Evolutionary conservation across 2,888 invertebrate species (phyloP).

Genomic region (Oxytorus armatus): DNA sequence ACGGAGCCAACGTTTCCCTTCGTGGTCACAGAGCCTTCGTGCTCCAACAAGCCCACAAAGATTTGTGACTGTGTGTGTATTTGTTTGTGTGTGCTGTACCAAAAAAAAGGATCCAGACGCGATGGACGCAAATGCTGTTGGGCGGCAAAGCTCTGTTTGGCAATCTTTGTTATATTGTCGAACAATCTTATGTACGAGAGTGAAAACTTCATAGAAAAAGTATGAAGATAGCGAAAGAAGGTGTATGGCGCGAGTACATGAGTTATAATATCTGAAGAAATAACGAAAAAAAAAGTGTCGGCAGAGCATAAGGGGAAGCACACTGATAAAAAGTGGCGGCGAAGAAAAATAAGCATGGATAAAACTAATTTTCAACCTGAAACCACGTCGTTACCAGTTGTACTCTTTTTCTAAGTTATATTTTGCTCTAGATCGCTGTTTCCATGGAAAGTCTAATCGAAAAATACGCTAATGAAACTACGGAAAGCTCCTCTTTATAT

Average conservation of each 20-base stretch:
- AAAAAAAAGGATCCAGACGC: constrained; percentile 4
- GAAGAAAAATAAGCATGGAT: neutral
- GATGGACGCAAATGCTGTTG: constrained; percentile 26
- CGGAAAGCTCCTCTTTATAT: neutral
- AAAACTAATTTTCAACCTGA: constrained; percentile 1
- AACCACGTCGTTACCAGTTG: neutral
- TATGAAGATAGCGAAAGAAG: neutral
- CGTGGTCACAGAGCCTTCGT: constrained; percentile 22
- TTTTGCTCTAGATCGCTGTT: neutral
- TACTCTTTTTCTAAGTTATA: neutral
- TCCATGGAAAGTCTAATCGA: neutral
- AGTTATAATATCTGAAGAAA: neutral
- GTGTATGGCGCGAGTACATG: neutral
- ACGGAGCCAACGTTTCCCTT: constrained; percentile 53
- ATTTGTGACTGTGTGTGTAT: neutral
- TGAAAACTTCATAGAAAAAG: constrained; percentile 7
- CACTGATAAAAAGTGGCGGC: neutral
- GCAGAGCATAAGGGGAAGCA: neutral
- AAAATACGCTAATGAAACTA: constrained; percentile 2
- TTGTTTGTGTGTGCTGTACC: constrained; percentile 1
- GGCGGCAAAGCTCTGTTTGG: constrained; percentile 15
- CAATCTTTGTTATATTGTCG: constrained; percentile 8
- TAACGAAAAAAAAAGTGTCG: neutral
- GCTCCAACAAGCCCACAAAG: neutral
- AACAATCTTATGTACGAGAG: neutral